Conservation (phyloP, 2,797 vertebrate genomes). For the Threskiornis aethiopicus region DNA sequence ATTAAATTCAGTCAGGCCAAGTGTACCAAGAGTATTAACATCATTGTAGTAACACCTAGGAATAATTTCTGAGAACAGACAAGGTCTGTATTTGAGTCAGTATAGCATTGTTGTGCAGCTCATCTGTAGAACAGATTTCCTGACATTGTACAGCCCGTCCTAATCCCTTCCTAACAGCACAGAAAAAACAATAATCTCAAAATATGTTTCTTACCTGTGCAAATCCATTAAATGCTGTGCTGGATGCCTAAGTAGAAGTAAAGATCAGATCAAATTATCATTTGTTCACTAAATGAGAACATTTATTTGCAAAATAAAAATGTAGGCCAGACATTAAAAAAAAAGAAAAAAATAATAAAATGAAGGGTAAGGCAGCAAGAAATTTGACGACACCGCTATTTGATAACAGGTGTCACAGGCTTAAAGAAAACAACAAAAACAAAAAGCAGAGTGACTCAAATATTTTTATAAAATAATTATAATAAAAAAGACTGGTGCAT, state of each 20-base stretch:
- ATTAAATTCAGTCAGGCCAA: neutral
- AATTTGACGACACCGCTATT: conserved; percentile 21
- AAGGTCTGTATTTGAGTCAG: neutral
- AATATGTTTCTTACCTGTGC: conserved; percentile 80
- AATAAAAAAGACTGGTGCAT: neutral
- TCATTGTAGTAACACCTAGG: neutral
- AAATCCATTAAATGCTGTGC: conserved; percentile 86
- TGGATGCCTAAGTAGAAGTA: conserved; percentile 80
- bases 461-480: neutral
- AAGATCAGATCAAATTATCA: conserved; percentile 69
- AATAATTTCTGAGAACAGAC: neutral
- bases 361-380: conserved; percentile 43
- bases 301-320: conserved; percentile 50
- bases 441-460: neutral
- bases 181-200: neutral
- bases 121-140: neutral
- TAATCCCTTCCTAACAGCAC: neutral
- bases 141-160: neutral
- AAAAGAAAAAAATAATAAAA: conserved; percentile 38
- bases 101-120: neutral
- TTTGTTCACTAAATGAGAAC: conserved; percentile 46
- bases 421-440: conserved; percentile 42
- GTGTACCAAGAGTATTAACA: neutral
- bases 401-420: conserved; percentile 47
- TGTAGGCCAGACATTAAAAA: conserved; percentile 33